Conservation (phyloP, 2,888 invertebrate genomes). For the Cryptophagus acutangulus region DNA sequence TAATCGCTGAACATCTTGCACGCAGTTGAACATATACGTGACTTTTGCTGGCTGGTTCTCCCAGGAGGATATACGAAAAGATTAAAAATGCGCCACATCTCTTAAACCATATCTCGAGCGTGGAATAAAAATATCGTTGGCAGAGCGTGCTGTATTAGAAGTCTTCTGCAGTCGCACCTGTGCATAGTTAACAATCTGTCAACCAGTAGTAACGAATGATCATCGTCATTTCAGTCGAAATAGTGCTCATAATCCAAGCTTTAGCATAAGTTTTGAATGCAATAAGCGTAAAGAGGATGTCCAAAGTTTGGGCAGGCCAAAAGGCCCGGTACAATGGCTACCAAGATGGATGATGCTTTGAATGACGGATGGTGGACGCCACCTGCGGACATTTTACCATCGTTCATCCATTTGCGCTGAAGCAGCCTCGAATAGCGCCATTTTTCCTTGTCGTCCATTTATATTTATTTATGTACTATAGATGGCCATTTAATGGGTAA, state of each 20-base stretch:
- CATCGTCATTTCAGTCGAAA: neutral
- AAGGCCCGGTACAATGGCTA: slow-evolving; percentile 26
- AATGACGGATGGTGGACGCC: slow-evolving; percentile 36
- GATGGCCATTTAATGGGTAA: no score
- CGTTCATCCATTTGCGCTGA: slow-evolving; percentile 39
- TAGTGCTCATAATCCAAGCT: neutral
- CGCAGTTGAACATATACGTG: no score
- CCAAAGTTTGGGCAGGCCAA: slow-evolving; percentile 24
- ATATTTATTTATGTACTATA: no score
- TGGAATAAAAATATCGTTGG: slow-evolving; percentile 2
- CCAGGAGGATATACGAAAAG: slow-evolving; percentile 1
- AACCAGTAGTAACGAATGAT: slow-evolving; percentile 27
- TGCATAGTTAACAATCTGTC: slow-evolving; percentile 29
- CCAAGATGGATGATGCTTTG: slow-evolving; percentile 28
- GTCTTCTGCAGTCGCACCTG: slow-evolving; percentile 3
- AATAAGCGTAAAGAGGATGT: slow-evolving; percentile 13
- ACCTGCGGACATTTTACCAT: slow-evolving; percentile 37
- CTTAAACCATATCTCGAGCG: slow-evolving; percentile 1
- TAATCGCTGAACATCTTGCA: no score
- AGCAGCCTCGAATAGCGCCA: no score
- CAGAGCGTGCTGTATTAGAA: neutral
- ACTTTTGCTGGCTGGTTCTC: slow-evolving; percentile 4
- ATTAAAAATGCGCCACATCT: slow-evolving; percentile 3
- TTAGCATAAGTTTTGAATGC: neutral
- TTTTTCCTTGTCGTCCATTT: no score